Percentiles rank a stretch among this genome's conserved stretches.
Conservation (phyloP, 2,888 invertebrate species). For the Stictocephala bisonia region DNA sequence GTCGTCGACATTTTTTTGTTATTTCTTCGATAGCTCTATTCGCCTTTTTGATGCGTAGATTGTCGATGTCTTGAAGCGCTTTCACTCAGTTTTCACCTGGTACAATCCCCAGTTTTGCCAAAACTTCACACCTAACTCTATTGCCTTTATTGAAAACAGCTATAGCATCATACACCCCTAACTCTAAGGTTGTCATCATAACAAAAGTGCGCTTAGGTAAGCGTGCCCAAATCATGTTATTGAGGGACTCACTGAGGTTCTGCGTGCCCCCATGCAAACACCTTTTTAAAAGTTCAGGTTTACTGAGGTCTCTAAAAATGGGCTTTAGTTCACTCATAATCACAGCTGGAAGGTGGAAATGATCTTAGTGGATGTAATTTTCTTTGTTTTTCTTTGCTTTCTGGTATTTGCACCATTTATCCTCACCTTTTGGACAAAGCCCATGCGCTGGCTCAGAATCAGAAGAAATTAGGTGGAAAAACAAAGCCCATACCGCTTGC, state of each 20-base stretch:
- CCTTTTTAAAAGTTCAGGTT: neutral
- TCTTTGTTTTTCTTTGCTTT: neutral
- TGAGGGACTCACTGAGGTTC: constrained; percentile 11
- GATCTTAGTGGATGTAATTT: neutral
- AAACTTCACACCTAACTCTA: neutral
- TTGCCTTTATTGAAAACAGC: constrained; percentile 6
- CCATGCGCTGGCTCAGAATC: neutral
- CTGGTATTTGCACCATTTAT: neutral
- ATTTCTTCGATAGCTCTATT: neutral
- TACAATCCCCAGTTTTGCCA: constrained; percentile 3
- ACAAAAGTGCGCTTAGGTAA: constrained; percentile 23
- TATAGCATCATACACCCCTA: neutral
- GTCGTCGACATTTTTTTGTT: constrained; percentile 21
- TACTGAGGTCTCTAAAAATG: neutral
- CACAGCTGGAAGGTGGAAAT: neutral
- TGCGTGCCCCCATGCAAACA: constrained; percentile 20
- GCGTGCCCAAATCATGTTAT: constrained; percentile 16
- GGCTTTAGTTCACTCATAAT: neutral
- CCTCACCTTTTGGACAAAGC: neutral
- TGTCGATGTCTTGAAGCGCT: constrained; percentile 7
- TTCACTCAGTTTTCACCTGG: constrained; percentile 16
- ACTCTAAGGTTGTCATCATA: neutral
- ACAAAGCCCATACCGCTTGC: neutral
- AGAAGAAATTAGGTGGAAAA: neutral
- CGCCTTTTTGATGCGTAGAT: neutral